Conservation (phyloP, 1,140 invertebrate species). For the Anastrepha ludens region DNA sequence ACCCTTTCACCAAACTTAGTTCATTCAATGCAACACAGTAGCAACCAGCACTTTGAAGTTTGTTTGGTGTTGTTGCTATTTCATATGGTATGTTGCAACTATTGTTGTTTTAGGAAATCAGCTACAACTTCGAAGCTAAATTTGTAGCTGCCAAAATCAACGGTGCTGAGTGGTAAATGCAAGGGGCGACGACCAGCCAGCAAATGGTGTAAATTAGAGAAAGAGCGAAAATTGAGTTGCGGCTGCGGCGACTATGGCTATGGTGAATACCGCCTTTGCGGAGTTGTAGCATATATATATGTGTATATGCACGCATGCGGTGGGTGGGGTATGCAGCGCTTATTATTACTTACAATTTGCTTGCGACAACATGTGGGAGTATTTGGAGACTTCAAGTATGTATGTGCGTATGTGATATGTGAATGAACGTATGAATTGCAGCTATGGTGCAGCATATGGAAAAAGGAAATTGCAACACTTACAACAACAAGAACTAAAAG, state of each 20-base stretch:
- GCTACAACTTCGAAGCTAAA: conserved; percentile 3
- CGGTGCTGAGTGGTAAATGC: neutral
- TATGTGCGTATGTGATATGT: too few relatives aligned
- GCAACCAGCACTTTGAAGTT: neutral
- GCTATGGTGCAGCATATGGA: neutral
- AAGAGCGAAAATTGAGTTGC: conserved; percentile 53
- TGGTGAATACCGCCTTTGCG: neutral
- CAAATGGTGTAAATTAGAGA: conserved; percentile 58
- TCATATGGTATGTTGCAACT: neutral
- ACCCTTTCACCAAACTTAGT: conserved; percentile 29
- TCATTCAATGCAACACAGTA: conserved; percentile 19
- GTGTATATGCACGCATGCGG: neutral
- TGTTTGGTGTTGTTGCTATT: neutral
- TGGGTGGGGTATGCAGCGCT: neutral
- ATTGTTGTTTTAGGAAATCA: neutral
- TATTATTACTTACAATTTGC: conserved; percentile 45
- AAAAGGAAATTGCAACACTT: conserved; percentile 29
- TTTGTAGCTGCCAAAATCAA: neutral
- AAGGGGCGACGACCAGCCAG: neutral
- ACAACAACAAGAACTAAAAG: neutral
- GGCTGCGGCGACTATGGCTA: conserved; percentile 13
- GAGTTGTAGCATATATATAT: neutral
- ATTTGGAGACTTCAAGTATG: neutral
- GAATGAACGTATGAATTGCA: neutral
- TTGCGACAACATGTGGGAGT: conserved; percentile 32